These are phyloP conservation scores for Escarpia spicata DNA, from an alignment of 2,888 invertebrate genomes.

Conservation along the genomic window DNA sequence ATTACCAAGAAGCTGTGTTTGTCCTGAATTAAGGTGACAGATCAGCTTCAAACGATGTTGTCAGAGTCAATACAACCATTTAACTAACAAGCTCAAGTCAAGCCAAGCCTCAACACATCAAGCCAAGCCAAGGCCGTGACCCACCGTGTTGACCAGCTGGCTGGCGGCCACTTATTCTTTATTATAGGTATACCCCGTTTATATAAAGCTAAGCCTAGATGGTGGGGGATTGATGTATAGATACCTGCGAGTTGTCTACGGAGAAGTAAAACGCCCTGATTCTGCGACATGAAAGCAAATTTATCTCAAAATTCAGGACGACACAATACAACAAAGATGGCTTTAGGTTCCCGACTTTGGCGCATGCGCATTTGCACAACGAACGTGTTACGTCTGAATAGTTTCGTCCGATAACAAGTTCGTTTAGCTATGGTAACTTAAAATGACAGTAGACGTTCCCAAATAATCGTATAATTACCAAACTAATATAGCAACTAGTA, in stretches of 20 bases:
- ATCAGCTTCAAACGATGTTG: too few species aligned
- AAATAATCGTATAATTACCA: background rate
- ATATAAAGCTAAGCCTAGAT: background rate
- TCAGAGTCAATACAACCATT: too few species aligned
- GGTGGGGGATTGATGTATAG: background rate
- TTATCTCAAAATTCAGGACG: constrained; percentile 16
- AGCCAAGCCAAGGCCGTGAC: background rate
- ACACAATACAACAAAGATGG: constrained; percentile 16
- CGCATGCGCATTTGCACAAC: background rate
- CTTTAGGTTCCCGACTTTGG: constrained; percentile 16
- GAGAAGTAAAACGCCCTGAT: constrained; percentile 16
- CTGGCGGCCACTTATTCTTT: background rate
- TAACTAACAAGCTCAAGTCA: too few species aligned
- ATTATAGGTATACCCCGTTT: background rate
- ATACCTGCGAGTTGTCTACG: constrained; percentile 16
- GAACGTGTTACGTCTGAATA: background rate
- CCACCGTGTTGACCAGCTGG: constrained; percentile 13
- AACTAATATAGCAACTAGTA: background rate
- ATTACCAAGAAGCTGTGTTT: too few species aligned
- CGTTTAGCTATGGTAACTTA: constrained; percentile 4
- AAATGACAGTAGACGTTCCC: background rate
- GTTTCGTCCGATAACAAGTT: background rate
- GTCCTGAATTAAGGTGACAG: too few species aligned
- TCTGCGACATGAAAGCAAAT: constrained; percentile 13
- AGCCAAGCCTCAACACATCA: background rate